These are phyloP conservation scores for Leptestheria dahalacensis DNA, from an alignment of 1,140 invertebrate genomes.

Conservation along the genomic window DNA sequence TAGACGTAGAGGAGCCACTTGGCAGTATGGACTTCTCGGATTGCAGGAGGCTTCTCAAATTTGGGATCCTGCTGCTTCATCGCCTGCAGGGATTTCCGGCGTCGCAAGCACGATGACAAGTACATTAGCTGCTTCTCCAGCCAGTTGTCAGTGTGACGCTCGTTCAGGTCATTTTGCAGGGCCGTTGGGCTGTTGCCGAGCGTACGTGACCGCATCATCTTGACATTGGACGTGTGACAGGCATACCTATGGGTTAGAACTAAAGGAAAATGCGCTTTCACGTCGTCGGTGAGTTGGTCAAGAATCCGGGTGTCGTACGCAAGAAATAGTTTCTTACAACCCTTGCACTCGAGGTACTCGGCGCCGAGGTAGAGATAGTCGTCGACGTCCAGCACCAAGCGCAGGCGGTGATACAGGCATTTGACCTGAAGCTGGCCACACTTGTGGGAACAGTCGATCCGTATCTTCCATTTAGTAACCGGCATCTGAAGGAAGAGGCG, in stretches of 20 bases:
- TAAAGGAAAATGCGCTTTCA: neutral
- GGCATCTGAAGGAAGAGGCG: constrained; percentile 3
- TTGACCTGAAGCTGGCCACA: neutral
- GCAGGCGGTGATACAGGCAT: neutral
- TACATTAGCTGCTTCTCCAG: neutral
- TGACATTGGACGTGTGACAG: neutral
- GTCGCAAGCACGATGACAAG: neutral
- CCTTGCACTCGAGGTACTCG: neutral
- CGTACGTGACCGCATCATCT: neutral
- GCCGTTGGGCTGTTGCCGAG: constrained; percentile 4
- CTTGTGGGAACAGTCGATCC: neutral
- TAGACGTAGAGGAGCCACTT: neutral
- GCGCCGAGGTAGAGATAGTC: neutral
- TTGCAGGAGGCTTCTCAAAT: neutral
- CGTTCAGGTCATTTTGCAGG: neutral
- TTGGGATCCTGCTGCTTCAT: neutral
- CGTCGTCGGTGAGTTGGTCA: neutral
- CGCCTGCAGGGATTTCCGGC: neutral
- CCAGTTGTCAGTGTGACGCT: neutral
- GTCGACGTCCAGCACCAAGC: neutral
- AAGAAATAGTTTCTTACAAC: neutral
- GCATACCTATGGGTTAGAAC: neutral
- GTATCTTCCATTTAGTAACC: neutral
- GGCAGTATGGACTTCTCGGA: neutral
- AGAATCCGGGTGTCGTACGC: neutral